phyloP scores from a whole-genome alignment of 2,888 invertebrate genomes.

The Plutella xylostella region DNA sequence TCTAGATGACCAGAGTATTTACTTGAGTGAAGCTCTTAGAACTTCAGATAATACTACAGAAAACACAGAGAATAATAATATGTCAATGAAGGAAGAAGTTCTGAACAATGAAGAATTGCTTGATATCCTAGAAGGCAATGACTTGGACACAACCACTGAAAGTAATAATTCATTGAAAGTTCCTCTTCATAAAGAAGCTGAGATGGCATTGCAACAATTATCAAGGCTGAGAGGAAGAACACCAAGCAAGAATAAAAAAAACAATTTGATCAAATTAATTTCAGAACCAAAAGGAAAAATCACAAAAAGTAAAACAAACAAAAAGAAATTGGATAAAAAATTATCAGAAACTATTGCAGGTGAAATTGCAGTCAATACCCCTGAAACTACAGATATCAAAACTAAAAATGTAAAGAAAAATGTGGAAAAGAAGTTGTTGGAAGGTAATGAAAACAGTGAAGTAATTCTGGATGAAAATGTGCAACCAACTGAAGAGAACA shows the following conservation, averaged over 20 bases:
- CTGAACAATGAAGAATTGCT: conserved; percentile 60
- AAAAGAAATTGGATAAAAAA: background rate
- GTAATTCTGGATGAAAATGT: background rate
- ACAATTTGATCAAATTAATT: conserved; percentile 1
- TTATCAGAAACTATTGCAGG: background rate
- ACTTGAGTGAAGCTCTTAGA: conserved; percentile 49
- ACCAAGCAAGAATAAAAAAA: conserved; percentile 10
- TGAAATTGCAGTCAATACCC: background rate
- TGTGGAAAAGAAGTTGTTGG: background rate
- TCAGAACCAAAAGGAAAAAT: conserved; percentile 8
- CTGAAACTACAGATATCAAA: background rate
- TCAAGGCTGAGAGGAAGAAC: conserved; percentile 32
- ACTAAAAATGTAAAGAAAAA: background rate
- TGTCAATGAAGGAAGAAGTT: conserved; percentile 37
- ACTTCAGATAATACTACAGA: conserved; percentile 44
- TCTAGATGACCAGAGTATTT: conserved; percentile 43
- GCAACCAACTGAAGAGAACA: conserved; percentile 27
- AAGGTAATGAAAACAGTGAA: background rate
- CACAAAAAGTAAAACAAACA: background rate
- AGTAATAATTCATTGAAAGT: background rate
- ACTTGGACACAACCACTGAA: conserved; percentile 25
- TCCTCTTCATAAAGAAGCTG: conserved; percentile 27
- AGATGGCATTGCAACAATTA: conserved; percentile 50
- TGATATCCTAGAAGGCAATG: conserved; percentile 58
- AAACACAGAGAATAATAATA: conserved; percentile 48